Conservation (phyloP, 2,797 vertebrate species). For the Trematocara caparti region DNA sequence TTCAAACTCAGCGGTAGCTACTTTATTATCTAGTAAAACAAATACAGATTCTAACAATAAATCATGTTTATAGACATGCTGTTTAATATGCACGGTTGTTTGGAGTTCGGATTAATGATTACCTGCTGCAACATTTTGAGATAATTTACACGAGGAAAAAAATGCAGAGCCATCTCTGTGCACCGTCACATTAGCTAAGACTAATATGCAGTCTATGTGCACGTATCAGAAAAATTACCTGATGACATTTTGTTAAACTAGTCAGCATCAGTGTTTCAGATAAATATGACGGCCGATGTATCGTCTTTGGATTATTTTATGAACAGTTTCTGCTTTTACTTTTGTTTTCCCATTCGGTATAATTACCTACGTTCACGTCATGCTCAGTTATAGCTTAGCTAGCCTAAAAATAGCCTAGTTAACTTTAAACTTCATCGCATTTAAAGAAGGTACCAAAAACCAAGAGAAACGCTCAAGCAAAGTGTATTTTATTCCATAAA, state of each 20-base stretch:
- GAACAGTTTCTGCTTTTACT: not conserved
- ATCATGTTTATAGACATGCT: rapidly evolving
- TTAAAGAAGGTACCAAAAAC: rapidly evolving
- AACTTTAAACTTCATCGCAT: not conserved
- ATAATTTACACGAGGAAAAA: not conserved
- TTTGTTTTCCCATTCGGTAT: not conserved
- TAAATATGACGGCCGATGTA: rapidly evolving
- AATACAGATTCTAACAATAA: not conserved
- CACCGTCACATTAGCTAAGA: not conserved
- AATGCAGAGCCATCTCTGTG: not conserved
- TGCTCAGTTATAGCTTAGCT: not conserved
- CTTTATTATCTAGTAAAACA: not conserved
- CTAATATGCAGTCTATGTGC: not conserved
- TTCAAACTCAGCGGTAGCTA: not conserved
- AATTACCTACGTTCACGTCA: not conserved
- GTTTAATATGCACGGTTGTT: not conserved
- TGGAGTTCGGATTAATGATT: not conserved
- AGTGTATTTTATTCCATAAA: not conserved
- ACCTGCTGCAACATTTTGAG: not conserved
- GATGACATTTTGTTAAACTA: not conserved
- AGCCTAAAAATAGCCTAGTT: not conserved
- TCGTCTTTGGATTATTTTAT: not conserved
- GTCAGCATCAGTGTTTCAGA: not conserved
- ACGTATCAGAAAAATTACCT: not conserved
- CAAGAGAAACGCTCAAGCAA: rapidly evolving